Evolutionary conservation across 2,888 invertebrate genomes (phyloP), one percentile per base, ranked within the genome.

Genomic region (Agrotis segetum): DNA sequence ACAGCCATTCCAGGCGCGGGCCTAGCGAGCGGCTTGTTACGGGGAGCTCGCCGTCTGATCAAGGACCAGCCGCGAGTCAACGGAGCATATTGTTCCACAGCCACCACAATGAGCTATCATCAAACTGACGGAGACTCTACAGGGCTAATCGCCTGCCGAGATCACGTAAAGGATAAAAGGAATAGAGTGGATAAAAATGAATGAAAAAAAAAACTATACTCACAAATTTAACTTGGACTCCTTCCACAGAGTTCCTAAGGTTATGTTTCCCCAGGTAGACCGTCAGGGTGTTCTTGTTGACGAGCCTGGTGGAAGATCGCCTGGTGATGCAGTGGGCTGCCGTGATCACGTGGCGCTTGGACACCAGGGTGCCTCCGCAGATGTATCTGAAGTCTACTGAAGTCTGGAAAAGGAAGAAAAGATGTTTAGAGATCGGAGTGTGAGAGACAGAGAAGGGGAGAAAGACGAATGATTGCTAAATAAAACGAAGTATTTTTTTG

Each of bases 301-400:
- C 92, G 0, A 90, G 71, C 0, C 88, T 87, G 52, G 64, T 87
- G 9, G 93, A 92, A 5, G 91, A 90, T 78, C 92, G 93, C 62
- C 88, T 87, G 0, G 97, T 96, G 56, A 97, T 96, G 85, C 97
- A 97, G 89, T 97, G 97, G 0, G 97, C 97, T 1, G 97, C 97
- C 2, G 97, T 97, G 74, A 97, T 82, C 14, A 97, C 92, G 85
- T 96, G 96, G 14, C 88, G 90, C 49, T 91, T 90, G 0, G 96
- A 94, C 0, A 97, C 94, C 11, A 97, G 91, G 0, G 97, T 97
- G 0, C 97, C 97, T 0, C 97, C 97, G 80, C 97, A 97, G 63
- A 96, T 97, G 89, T 97, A 97, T 73, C 93, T 95, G 81, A 91
- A 93, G 88, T 94, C 93, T 3, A 93, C 92, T 0, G 91, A 71